Percentiles rank a stretch among this genome's conserved stretches.
Conservation (phyloP, 2,797 vertebrate species). For the Falco biarmicus region DNA sequence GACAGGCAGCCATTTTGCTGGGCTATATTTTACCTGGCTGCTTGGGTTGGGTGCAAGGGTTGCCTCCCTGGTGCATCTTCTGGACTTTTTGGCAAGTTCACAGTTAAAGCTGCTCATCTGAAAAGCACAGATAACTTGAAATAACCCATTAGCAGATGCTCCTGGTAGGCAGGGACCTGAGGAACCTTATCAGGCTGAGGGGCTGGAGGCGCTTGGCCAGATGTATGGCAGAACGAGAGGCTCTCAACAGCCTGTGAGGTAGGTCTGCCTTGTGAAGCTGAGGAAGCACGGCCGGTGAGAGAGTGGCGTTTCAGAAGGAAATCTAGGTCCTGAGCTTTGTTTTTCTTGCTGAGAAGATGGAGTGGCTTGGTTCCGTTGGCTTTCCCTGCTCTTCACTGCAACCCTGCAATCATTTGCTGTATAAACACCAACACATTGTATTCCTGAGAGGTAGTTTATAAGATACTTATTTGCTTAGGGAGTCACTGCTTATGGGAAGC, state of each 20-base stretch:
- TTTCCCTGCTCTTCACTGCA: not conserved
- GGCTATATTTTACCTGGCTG: fast-evolving
- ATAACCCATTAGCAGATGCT: not conserved
- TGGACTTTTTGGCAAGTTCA: not conserved
- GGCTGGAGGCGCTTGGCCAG: not conserved
- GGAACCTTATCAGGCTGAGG: not conserved
- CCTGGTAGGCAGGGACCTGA: fast-evolving
- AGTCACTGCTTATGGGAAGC: not conserved
- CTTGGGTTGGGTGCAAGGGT: not conserved
- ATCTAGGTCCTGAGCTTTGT: not conserved
- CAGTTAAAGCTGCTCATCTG: not conserved
- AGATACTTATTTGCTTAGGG: not conserved
- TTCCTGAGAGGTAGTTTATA: not conserved
- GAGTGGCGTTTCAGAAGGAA: not conserved
- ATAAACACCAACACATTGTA: not conserved
- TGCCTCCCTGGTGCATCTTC: not conserved
- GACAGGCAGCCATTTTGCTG: not conserved
- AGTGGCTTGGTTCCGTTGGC: not conserved
- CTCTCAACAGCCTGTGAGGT: fast-evolving
- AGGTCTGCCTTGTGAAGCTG: not conserved
- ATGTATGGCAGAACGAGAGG: fast-evolving
- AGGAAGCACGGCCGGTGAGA: not conserved
- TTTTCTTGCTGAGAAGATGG: not conserved
- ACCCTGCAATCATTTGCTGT: not conserved
- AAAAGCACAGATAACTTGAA: not conserved